Evolutionary conservation across 2,113 vertebrate genomes (phyloP).

Genomic region (Hippocampus comes): DNA sequence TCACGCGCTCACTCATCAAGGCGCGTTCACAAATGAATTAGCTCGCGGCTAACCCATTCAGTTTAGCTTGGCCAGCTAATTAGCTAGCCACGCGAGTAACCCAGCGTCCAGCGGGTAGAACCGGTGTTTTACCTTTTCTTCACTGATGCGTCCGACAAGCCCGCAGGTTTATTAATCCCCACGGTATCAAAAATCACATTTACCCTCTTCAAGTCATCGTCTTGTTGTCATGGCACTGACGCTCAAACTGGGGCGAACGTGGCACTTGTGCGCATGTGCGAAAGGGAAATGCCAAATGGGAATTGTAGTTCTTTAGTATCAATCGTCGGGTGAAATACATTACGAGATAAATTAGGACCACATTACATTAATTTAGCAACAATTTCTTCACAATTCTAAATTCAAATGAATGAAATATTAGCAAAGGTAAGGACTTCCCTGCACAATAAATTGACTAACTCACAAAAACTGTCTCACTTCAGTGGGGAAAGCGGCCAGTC

Average conservation of each 20-base stretch:
- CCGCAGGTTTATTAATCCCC: background rate
- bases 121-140: constrained; percentile 32
- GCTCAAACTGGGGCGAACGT: constrained; percentile 33
- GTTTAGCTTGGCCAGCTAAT: constrained; percentile 54
- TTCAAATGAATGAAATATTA: background rate
- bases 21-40: background rate
- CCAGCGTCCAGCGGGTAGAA: background rate
- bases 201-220: constrained; percentile 52
- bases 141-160: background rate
- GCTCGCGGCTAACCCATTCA: constrained; percentile 28
- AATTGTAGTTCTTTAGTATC: background rate
- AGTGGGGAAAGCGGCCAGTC: background rate
- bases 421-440: background rate
- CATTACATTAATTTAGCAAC: background rate
- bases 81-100: constrained; percentile 36
- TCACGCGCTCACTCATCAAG: background rate
- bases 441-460: background rate
- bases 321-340: no score
- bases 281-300: constrained; percentile 7
- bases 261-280: constrained; percentile 43
- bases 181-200: constrained; percentile 53
- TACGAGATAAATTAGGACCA: no score
- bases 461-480: no score
- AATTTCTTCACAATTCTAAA: background rate
- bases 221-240: constrained; percentile 77